A percentile compares a stretch with the other conserved stretches of the same genome.
Evolutionary conservation across 2,113 vertebrate genomes (phyloP).

Genomic region (Saccopteryx bilineata): DNA sequence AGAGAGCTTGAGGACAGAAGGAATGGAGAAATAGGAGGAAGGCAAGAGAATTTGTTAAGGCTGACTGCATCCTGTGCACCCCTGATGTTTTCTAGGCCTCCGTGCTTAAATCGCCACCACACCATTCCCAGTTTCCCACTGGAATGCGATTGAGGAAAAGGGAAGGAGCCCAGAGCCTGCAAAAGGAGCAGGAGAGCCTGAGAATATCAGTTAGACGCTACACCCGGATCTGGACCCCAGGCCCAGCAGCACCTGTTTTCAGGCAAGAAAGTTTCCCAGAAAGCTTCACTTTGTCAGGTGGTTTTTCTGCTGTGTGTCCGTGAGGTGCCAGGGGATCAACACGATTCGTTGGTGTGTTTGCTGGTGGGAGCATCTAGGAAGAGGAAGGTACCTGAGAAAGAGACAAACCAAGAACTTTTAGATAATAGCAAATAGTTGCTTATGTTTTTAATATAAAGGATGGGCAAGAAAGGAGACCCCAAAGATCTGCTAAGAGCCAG

Average conservation of each 20-base stretch:
- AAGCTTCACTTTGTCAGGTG: background rate
- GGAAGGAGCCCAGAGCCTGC: background rate
- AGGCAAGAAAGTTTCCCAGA: background rate
- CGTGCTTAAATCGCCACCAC: too few relatives aligned
- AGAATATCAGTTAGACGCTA: accelerated
- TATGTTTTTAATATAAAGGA: background rate
- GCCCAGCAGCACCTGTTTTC: background rate
- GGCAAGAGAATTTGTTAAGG: background rate
- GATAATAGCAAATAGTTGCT: background rate
- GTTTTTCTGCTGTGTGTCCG: background rate
- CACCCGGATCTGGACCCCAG: too few relatives aligned
- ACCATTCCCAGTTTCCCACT: background rate
- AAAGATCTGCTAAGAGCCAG: background rate
- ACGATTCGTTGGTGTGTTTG: background rate
- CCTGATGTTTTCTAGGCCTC: background rate
- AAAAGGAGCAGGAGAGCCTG: background rate
- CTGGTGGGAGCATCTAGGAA: background rate
- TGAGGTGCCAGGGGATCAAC: background rate
- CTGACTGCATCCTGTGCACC: background rate
- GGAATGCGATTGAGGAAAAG: accelerated
- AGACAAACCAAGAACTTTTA: background rate
- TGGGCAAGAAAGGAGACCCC: background rate
- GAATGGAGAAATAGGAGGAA: background rate
- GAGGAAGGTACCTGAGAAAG: background rate
- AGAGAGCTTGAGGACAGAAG: background rate